Conservation (phyloP, 2,113 vertebrate genomes). For the Thinocorus orbignyianus region DNA sequence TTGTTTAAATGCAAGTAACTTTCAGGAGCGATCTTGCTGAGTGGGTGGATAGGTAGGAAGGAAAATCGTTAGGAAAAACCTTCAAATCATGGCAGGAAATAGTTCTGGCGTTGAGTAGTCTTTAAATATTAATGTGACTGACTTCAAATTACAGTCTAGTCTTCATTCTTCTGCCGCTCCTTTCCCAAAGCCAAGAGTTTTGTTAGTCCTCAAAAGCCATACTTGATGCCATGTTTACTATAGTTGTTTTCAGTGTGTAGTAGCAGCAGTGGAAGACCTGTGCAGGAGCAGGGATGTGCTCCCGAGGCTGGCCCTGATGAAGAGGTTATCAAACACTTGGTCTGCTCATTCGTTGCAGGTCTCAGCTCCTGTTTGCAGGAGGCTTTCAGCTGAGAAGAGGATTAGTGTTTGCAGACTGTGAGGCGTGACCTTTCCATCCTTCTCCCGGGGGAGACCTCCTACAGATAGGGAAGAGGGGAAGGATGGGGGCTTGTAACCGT, state of each 20-base stretch:
- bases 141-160: not conserved
- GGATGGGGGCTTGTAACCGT: not conserved
- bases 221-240: not conserved
- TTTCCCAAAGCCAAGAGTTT: not conserved
- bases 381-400: not conserved
- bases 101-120: not conserved
- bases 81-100: not conserved
- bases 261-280: not conserved
- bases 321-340: not conserved
- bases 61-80: not conserved
- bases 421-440: constrained; percentile 13
- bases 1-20: not conserved
- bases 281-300: not conserved
- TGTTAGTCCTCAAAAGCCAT: not conserved
- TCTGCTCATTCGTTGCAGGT: not conserved
- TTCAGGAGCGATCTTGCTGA: constrained; percentile 2
- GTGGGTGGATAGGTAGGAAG: constrained; percentile 38
- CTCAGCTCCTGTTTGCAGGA: not conserved
- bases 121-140: constrained; percentile 7
- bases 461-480: not conserved
- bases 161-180: not conserved
- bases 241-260: accelerated
- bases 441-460: not conserved
- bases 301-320: accelerated
- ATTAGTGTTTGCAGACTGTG: not conserved